These are phyloP conservation scores for Pseudopipra pipra DNA, from an alignment of 2,113 vertebrate species.

Conservation along the genomic window DNA sequence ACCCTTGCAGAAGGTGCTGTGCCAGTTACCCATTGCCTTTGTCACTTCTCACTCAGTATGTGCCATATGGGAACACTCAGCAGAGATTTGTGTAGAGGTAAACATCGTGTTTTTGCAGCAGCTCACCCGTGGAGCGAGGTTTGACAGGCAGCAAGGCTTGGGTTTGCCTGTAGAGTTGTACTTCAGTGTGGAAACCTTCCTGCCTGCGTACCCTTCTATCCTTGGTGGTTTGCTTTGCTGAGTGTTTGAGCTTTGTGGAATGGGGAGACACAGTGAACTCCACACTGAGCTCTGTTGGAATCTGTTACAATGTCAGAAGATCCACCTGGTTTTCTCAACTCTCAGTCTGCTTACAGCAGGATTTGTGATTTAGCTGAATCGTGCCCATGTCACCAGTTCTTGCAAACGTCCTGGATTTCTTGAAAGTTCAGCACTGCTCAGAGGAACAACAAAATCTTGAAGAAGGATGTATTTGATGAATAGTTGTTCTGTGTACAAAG, in stretches of 20 bases:
- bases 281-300: accelerated
- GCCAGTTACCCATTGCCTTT: background rate
- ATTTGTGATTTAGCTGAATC: background rate
- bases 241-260: background rate
- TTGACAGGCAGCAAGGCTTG: background rate
- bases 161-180: background rate
- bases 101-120: background rate
- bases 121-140: background rate
- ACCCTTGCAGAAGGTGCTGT: background rate
- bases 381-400: accelerated
- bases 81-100: background rate
- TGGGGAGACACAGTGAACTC: background rate
- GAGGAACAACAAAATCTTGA: background rate
- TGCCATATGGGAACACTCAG: background rate
- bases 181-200: background rate
- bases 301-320: background rate
- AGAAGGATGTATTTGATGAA: background rate
- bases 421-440: background rate
- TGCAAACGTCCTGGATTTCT: background rate
- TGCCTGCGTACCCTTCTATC: background rate
- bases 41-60: background rate
- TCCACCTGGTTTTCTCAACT: background rate
- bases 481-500: background rate
- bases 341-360: background rate
- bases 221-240: background rate